phyloP scores from a whole-genome alignment of 2,113 vertebrate genomes.

The Ptyas mucosa region DNA sequence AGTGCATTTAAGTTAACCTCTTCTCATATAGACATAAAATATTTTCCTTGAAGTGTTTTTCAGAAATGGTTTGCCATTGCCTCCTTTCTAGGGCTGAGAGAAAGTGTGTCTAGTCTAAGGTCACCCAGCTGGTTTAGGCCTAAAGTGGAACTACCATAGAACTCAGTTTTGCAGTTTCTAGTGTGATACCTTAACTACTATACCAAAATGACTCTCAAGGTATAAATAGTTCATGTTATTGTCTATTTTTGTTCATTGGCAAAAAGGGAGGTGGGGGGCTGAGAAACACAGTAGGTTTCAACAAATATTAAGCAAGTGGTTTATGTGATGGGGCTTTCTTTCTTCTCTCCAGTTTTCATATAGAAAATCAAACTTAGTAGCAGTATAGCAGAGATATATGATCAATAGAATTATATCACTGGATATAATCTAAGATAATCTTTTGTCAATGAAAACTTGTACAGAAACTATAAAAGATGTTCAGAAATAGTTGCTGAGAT shows the following conservation, averaged over 20 bases:
- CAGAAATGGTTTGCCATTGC: background rate
- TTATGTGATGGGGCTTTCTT: background rate
- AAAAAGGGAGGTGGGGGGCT: background rate
- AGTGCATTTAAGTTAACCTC: constrained; percentile 7
- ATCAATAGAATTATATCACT: background rate
- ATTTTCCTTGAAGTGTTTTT: background rate
- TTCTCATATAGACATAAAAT: constrained; percentile 14
- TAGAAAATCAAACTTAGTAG: background rate
- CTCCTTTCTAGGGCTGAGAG: background rate
- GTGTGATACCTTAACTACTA: background rate
- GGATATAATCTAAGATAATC: background rate
- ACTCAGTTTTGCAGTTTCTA: background rate
- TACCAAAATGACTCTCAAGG: background rate
- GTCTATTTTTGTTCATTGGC: background rate
- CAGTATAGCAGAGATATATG: background rate
- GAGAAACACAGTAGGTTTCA: background rate
- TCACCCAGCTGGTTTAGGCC: background rate
- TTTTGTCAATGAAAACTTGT: background rate
- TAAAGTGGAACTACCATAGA: background rate
- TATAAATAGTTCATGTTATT: background rate
- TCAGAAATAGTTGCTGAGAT: constrained; percentile 50
- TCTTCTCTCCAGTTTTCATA: background rate
- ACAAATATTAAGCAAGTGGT: background rate
- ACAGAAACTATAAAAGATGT: constrained; percentile 12
- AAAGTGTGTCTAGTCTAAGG: background rate